phyloP scores from a whole-genome alignment of 2,888 invertebrate genomes.

The Morinoia aosen region DNA sequence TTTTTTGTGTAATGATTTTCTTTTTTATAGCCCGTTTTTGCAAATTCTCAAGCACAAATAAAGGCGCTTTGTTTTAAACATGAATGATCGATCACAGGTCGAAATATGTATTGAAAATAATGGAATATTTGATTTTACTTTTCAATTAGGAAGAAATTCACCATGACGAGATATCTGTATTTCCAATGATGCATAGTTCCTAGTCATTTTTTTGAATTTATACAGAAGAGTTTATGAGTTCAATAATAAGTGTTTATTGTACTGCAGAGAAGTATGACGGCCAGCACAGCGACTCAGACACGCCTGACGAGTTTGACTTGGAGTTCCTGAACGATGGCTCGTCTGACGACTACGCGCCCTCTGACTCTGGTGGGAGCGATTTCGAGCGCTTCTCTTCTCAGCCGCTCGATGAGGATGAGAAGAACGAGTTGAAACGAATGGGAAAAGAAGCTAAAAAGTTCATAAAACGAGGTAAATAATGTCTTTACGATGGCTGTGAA shows the following conservation, averaged over 20 bases:
- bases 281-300: conserved; percentile 70
- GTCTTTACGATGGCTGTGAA: not conserved
- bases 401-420: conserved; percentile 55
- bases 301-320: conserved; percentile 71
- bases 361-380: conserved; percentile 68
- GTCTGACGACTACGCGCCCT: conserved; percentile 74
- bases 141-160: too few species aligned
- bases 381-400: conserved; percentile 51
- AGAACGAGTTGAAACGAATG: conserved; percentile 59
- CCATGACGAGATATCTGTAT: not conserved
- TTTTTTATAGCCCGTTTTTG: not conserved
- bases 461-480: conserved; percentile 56
- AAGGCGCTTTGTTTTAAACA: not conserved
- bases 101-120: not conserved
- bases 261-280: not conserved
- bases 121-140: not conserved
- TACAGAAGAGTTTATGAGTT: too few species aligned
- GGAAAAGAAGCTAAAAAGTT: conserved; percentile 64
- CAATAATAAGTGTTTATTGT: not conserved
- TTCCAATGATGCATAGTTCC: not conserved
- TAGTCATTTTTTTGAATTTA: not conserved
- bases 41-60: not conserved
- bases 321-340: conserved; percentile 74
- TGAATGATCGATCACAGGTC: not conserved
- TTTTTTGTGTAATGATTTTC: too few species aligned